phyloP scores from a whole-genome alignment of 2,888 invertebrate species.

The Criorhina ranunculi region DNA sequence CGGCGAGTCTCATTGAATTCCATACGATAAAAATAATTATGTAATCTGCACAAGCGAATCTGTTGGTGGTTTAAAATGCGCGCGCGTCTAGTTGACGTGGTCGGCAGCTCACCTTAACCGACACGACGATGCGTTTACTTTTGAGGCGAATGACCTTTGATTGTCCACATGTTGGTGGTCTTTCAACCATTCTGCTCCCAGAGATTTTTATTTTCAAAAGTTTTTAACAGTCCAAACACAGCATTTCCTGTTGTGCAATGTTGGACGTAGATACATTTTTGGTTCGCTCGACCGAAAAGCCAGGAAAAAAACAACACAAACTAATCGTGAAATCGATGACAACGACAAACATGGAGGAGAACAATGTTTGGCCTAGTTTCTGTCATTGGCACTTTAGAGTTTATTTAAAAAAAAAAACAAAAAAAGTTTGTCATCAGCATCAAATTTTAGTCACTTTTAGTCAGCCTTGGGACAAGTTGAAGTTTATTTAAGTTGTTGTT shows the following conservation, averaged over 20 bases:
- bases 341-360: constrained; percentile 33
- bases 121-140: constrained; percentile 47
- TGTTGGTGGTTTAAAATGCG: constrained; percentile 38
- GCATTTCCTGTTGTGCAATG: constrained; percentile 70
- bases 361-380: constrained; percentile 60
- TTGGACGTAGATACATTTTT: constrained; percentile 22
- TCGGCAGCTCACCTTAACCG: constrained; percentile 15
- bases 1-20: constrained; percentile 33
- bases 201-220: background rate
- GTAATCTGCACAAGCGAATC: constrained; percentile 43
- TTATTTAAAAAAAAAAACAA: constrained; percentile 1
- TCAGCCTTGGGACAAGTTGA: constrained; percentile 36
- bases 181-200: constrained; percentile 9
- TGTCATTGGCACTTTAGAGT: constrained; percentile 25
- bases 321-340: constrained; percentile 32
- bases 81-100: constrained; percentile 20
- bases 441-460: constrained; percentile 1
- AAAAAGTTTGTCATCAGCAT: constrained; percentile 10
- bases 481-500: constrained; percentile 1
- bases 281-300: constrained; percentile 46
- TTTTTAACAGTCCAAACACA: constrained; percentile 39
- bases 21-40: constrained; percentile 51
- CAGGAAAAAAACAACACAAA: constrained; percentile 14
- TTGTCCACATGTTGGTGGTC: constrained; percentile 38
- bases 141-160: constrained; percentile 59